Conservation (phyloP, 23 tunicate species). For the Botrylloides violaceus region DNA sequence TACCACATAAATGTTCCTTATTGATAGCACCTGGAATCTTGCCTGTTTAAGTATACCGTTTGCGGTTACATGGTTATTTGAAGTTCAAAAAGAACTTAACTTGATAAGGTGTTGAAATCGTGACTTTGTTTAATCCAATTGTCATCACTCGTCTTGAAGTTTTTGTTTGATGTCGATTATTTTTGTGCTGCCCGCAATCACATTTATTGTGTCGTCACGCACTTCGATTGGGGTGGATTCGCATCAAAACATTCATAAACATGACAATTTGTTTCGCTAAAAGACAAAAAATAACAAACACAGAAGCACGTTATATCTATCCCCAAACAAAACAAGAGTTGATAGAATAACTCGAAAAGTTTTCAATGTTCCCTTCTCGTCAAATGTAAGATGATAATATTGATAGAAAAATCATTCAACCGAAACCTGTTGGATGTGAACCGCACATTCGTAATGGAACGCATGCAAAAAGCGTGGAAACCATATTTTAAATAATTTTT, state of each 20-base stretch:
- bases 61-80: background rate
- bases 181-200: background rate
- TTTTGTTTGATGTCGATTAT: background rate
- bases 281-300: constrained; percentile 25
- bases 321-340: background rate
- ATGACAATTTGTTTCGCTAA: constrained; percentile 22
- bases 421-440: background rate
- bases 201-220: constrained; percentile 1
- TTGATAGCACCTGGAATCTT: background rate
- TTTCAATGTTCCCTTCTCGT: constrained; percentile 17
- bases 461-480: background rate
- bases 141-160: background rate
- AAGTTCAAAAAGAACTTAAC: background rate
- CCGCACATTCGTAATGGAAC: constrained; percentile 6
- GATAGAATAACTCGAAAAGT: background rate
- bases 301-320: constrained; percentile 1
- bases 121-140: background rate
- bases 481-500: background rate
- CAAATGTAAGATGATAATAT: constrained; percentile 14
- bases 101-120: background rate
- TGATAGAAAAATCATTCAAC: constrained; percentile 1
- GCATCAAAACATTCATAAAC: constrained; percentile 14
- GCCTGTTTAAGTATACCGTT: background rate
- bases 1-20: background rate
- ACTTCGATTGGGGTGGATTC: constrained; percentile 9